These are phyloP conservation scores for Plutomurus gul DNA, from an alignment of 1,140 invertebrate genomes.

Conservation along the genomic window DNA sequence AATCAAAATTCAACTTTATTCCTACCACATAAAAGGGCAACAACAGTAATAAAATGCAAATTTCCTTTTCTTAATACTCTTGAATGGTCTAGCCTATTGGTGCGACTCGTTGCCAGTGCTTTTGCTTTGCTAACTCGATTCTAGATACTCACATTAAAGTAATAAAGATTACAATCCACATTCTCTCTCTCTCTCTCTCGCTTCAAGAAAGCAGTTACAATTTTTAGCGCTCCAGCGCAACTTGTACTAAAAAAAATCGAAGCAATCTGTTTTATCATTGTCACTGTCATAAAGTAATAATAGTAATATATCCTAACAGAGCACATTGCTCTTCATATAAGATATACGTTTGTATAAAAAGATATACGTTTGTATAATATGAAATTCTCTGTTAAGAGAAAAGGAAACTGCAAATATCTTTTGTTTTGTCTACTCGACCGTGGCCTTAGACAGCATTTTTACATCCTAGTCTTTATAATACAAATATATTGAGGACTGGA, in stretches of 20 bases:
- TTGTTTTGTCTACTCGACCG: no score
- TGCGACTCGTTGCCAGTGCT: neutral
- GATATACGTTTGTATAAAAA: no score
- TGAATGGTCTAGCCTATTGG: neutral
- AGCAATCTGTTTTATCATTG: slow-evolving; percentile 27
- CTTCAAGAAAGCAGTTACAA: neutral
- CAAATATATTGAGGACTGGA: no score
- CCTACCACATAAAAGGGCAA: no score
- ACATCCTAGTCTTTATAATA: no score
- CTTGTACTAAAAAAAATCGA: neutral
- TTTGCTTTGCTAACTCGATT: neutral
- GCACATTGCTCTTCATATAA: no score
- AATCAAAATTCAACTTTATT: neutral
- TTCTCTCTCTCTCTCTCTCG: neutral
- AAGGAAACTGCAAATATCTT: no score
- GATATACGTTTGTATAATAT: no score
- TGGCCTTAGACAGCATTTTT: no score
- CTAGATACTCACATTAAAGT: neutral
- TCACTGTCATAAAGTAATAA: slow-evolving; percentile 25
- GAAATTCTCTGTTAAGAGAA: no score
- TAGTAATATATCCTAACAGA: slow-evolving; percentile 3
- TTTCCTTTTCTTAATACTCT: neutral
- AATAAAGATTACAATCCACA: slow-evolving; percentile 25
- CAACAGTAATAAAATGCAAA: slow-evolving; percentile 27
- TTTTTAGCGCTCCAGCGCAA: neutral